phyloP scores from a whole-genome alignment of 2,113 vertebrate species.

The Brevimyrus niger region DNA sequence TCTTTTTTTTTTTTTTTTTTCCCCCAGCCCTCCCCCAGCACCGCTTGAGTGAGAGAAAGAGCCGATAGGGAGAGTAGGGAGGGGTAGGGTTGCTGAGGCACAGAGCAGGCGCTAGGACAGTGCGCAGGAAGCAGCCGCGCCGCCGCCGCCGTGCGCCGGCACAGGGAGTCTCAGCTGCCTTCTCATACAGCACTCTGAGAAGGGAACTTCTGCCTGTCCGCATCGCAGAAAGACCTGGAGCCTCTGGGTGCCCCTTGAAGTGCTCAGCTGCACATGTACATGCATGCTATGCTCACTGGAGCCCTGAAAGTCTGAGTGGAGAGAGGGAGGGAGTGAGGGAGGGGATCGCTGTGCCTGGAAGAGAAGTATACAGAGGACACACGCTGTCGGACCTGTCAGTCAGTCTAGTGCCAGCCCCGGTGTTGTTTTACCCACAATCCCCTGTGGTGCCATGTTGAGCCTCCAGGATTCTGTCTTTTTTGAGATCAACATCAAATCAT shows the following conservation, averaged over 20 bases:
- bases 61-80: background rate
- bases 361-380: slow-evolving; percentile 12
- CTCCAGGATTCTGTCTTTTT: slow-evolving; percentile 95
- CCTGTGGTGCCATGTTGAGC: slow-evolving; percentile 75
- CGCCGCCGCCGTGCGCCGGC: background rate
- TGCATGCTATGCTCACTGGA: slow-evolving; percentile 3
- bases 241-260: background rate
- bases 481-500: slow-evolving; percentile 96
- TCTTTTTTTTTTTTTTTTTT: background rate
- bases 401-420: background rate
- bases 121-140: background rate
- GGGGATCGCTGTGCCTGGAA: slow-evolving; percentile 8
- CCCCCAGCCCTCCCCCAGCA: background rate
- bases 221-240: background rate
- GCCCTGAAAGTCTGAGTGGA: background rate
- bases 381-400: slow-evolving; percentile 26
- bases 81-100: background rate
- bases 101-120: slow-evolving; percentile 6
- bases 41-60: background rate
- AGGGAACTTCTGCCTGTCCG: background rate
- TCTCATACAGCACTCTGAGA: background rate
- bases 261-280: background rate
- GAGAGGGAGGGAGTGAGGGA: slow-evolving; percentile 17
- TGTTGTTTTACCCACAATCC: slow-evolving; percentile 12
- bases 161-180: background rate